These are phyloP conservation scores for Pemphredon lugubris DNA, from an alignment of 2,888 invertebrate species.

Conservation along the genomic window DNA sequence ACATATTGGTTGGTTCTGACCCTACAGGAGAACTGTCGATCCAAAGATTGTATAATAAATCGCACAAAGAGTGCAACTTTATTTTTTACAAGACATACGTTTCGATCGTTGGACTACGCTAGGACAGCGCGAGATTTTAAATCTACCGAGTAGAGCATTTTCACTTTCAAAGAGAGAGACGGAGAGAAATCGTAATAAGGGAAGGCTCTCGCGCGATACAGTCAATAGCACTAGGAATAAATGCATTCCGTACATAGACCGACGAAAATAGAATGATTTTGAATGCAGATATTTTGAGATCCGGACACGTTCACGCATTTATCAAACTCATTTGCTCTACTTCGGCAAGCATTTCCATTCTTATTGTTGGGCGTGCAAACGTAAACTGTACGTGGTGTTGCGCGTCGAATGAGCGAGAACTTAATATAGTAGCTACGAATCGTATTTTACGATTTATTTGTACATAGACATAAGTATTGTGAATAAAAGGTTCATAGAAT, in stretches of 20 bases:
- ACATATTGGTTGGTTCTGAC: slow-evolving; percentile 45
- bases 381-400: slow-evolving; percentile 12
- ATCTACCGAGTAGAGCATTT: background rate
- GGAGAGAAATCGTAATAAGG: too few species aligned
- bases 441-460: slow-evolving; percentile 74
- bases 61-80: slow-evolving; percentile 29
- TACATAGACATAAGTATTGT: slow-evolving; percentile 76
- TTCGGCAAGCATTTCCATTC: slow-evolving; percentile 17
- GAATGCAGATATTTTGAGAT: slow-evolving; percentile 23
- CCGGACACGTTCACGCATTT: slow-evolving; percentile 26
- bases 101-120: slow-evolving; percentile 28
- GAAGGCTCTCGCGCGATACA: background rate
- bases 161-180: background rate
- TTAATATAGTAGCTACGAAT: slow-evolving; percentile 48
- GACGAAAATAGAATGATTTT: slow-evolving; percentile 6
- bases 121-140: background rate
- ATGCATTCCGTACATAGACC: slow-evolving; percentile 25
- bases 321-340: slow-evolving; percentile 3
- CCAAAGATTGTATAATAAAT: slow-evolving; percentile 60
- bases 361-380: background rate
- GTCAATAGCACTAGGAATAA: slow-evolving; percentile 19
- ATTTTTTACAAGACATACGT: slow-evolving; percentile 45
- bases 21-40: slow-evolving; percentile 35
- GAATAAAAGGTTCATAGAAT: slow-evolving; percentile 75
- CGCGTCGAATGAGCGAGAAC: slow-evolving; percentile 49